A percentile compares a stretch with the other conserved stretches of the same genome.
These are phyloP conservation scores for Oreochromis grahami DNA, from an alignment of 2,797 vertebrate genomes.

Conservation along the genomic window DNA sequence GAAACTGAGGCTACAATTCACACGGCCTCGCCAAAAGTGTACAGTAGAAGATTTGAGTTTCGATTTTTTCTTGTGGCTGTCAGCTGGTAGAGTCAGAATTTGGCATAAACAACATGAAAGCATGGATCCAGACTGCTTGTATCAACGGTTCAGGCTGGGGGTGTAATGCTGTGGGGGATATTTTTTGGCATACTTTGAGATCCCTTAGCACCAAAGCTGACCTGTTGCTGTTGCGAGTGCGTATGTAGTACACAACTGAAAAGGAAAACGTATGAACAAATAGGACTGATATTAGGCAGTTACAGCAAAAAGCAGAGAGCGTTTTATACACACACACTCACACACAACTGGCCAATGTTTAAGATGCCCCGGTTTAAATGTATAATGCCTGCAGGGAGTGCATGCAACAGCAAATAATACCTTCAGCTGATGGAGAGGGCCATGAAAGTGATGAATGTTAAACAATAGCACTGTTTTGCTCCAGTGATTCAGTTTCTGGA, in stretches of 20 bases:
- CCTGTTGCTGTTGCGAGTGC: neutral
- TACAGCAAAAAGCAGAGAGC: neutral
- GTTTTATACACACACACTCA: neutral
- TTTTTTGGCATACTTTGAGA: neutral
- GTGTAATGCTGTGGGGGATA: neutral
- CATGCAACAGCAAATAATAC: slow-evolving; percentile 50
- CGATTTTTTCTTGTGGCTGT: neutral
- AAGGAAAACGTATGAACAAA: neutral
- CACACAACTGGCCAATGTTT: slow-evolving; percentile 1
- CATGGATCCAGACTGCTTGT: neutral
- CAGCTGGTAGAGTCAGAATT: neutral
- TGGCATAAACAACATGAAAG: neutral
- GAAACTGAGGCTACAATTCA: neutral
- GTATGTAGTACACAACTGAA: neutral
- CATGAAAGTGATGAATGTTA: slow-evolving; percentile 65
- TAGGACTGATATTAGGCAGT: neutral
- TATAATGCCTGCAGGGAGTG: slow-evolving; percentile 13
- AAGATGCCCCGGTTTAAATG: slow-evolving; percentile 34
- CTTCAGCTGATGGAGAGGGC: slow-evolving; percentile 52
- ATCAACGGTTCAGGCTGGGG: neutral
- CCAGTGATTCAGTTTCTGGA: slow-evolving; percentile 16
- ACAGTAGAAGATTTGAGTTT: neutral
- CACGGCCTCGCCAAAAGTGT: neutral
- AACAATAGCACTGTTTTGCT: slow-evolving; percentile 36
- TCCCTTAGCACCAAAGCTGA: neutral